phyloP scores from a whole-genome alignment of 2,888 invertebrate species.

The Acleris holmiana region DNA sequence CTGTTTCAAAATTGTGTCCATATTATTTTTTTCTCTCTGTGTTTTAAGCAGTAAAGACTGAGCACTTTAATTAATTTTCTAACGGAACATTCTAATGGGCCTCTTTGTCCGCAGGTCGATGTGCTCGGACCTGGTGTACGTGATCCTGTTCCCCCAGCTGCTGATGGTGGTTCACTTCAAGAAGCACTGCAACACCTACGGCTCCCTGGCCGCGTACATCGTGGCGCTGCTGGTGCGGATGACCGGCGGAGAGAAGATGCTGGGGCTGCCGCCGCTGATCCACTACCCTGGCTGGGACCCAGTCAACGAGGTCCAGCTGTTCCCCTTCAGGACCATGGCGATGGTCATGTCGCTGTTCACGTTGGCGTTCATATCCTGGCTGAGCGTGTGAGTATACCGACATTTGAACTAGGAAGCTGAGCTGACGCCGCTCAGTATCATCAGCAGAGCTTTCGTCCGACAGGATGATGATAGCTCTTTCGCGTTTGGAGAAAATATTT shows the following conservation, averaged over 20 bases:
- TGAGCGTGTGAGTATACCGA: slow-evolving; percentile 87
- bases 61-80: too few relatives aligned
- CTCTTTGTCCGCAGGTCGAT: slow-evolving; percentile 88
- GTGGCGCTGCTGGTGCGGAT: slow-evolving; percentile 92
- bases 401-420: too few relatives aligned
- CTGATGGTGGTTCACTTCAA: slow-evolving; percentile 99
- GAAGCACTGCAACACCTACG: slow-evolving; percentile 97
- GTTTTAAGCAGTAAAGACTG: too few relatives aligned
- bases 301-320: slow-evolving; percentile 92
- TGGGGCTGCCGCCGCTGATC: slow-evolving; percentile 92
- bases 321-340: slow-evolving; percentile 98
- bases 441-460: too few relatives aligned
- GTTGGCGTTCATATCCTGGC: slow-evolving; percentile 91
- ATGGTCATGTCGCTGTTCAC: slow-evolving; percentile 95
- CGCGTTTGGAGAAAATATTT: too few relatives aligned
- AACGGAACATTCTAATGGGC: too few relatives aligned
- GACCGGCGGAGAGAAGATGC: slow-evolving; percentile 92
- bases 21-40: too few relatives aligned
- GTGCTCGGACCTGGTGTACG: slow-evolving; percentile 99
- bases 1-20: too few relatives aligned
- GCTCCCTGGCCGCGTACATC: slow-evolving; percentile 94
- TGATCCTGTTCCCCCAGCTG: slow-evolving; percentile 98
- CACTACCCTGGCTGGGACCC: slow-evolving; percentile 94
- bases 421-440: too few relatives aligned
- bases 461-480: too few relatives aligned